phyloP scores from a whole-genome alignment of 2,113 vertebrate genomes.

The Apaloderma vittatum region DNA sequence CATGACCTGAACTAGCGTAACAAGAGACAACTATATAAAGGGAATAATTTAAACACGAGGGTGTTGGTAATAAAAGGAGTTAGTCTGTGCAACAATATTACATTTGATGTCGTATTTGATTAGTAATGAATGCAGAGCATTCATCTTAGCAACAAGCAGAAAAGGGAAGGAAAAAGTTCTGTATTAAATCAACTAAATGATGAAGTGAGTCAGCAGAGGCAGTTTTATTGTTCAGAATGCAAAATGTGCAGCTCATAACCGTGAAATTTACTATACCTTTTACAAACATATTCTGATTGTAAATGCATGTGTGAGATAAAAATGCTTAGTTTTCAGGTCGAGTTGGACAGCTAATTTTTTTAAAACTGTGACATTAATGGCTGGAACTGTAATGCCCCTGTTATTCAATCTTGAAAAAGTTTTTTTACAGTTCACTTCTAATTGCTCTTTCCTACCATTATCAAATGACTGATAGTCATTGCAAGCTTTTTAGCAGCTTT shows the following conservation, averaged over 20 bases:
- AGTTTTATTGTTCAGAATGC: conserved; percentile 74
- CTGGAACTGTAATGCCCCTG: conserved; percentile 69
- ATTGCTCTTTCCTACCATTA: conserved; percentile 73
- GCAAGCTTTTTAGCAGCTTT: conserved; percentile 75
- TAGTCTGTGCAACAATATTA: conserved; percentile 63
- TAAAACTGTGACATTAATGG: conserved; percentile 71
- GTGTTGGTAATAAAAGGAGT: conserved; percentile 60
- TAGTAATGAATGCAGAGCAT: conserved; percentile 76
- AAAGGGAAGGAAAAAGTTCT: conserved; percentile 62
- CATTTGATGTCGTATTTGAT: conserved; percentile 74
- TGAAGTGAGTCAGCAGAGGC: conserved; percentile 72
- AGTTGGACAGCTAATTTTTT: conserved; percentile 70
- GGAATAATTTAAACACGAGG: conserved; percentile 71
- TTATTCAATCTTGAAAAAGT: conserved; percentile 65
- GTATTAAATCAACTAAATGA: conserved; percentile 79
- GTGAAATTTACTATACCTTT: conserved; percentile 73
- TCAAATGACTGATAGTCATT: conserved; percentile 77
- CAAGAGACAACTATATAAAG: conserved; percentile 69
- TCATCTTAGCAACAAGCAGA: conserved; percentile 68
- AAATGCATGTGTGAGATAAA: conserved; percentile 70
- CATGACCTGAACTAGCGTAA: conserved; percentile 19
- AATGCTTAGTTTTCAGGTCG: conserved; percentile 68
- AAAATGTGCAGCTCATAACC: conserved; percentile 64
- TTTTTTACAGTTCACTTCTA: conserved; percentile 62
- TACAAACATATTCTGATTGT: conserved; percentile 72